These are phyloP conservation scores for Desoria tigrina DNA, from an alignment of 2,888 invertebrate genomes.

Conservation along the genomic window DNA sequence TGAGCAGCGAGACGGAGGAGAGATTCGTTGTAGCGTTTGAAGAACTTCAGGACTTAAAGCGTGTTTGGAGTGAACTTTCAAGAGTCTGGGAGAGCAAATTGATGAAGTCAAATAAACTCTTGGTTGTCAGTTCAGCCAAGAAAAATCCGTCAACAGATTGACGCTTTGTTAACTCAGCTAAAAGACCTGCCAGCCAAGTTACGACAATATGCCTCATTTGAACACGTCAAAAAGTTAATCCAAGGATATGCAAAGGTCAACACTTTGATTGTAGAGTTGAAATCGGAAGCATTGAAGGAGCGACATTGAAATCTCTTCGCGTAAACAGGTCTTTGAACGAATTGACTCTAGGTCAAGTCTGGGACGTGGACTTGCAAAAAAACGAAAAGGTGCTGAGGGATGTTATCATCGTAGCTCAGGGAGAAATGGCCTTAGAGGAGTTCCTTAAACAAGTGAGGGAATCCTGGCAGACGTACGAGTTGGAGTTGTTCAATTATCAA, in stretches of 20 bases:
- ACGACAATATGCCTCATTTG: slow-evolving; percentile 96
- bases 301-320: slow-evolving; percentile 93
- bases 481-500: slow-evolving; percentile 97
- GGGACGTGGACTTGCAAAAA: slow-evolving; percentile 95
- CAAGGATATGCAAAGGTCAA: slow-evolving; percentile 97
- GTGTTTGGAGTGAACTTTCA: slow-evolving; percentile 93
- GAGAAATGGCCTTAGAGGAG: slow-evolving; percentile 99
- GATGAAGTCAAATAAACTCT: slow-evolving; percentile 95
- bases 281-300: slow-evolving; percentile 98
- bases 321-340: slow-evolving; percentile 97
- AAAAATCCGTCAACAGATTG: slow-evolving; percentile 92
- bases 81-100: slow-evolving; percentile 96
- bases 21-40: slow-evolving; percentile 92
- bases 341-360: slow-evolving; percentile 91
- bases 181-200: slow-evolving; percentile 93
- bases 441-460: slow-evolving; percentile 98
- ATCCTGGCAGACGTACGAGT: slow-evolving; percentile 96
- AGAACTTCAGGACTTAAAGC: slow-evolving; percentile 92
- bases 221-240: slow-evolving; percentile 91
- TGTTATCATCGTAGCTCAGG: slow-evolving; percentile 95
- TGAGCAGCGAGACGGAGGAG: slow-evolving; percentile 67
- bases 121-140: slow-evolving; percentile 98
- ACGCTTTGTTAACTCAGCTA: slow-evolving; percentile 86
- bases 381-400: slow-evolving; percentile 94
- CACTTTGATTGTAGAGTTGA: slow-evolving; percentile 94